A percentile compares a stretch with the other conserved stretches of the same genome.
These are phyloP conservation scores for Nematolebias whitei DNA, from an alignment of 2,113 vertebrate species.

Conservation along the genomic window DNA sequence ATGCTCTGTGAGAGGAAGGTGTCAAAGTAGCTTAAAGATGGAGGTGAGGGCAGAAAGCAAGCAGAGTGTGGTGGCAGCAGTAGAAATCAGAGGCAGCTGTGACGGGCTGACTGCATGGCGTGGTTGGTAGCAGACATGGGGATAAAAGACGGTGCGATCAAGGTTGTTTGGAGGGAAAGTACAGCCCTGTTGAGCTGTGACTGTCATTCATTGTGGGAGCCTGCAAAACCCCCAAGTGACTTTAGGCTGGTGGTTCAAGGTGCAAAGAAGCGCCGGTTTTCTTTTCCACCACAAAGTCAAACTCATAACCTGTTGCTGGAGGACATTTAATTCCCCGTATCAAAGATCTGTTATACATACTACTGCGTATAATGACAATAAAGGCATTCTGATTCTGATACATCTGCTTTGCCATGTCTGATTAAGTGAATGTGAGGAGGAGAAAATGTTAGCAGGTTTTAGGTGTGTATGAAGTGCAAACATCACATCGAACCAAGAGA, in stretches of 20 bases:
- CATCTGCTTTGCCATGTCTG: conserved; percentile 44
- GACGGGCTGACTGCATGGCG: conserved; percentile 20
- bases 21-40: conserved; percentile 21
- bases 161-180: conserved; percentile 50
- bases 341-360: conserved; percentile 29
- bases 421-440: conserved; percentile 8
- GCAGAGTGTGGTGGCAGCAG: conserved; percentile 1
- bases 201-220: conserved; percentile 27
- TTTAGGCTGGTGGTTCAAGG: conserved; percentile 11
- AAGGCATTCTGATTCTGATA: too few species aligned
- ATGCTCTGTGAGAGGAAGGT: not conserved
- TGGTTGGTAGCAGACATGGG: conserved; percentile 21
- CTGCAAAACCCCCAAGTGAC: conserved; percentile 21
- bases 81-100: conserved; percentile 22
- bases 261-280: conserved; percentile 2
- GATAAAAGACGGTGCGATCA: conserved; percentile 51
- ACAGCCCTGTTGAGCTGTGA: conserved; percentile 26
- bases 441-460: conserved; percentile 5
- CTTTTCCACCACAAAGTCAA: conserved; percentile 11
- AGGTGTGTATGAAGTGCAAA: conserved; percentile 24
- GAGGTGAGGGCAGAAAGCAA: conserved; percentile 12
- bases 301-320: conserved; percentile 54
- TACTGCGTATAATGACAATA: too few species aligned
- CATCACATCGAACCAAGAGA: not conserved
- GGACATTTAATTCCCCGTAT: conserved; percentile 70